These are phyloP conservation scores for Pardosa pseudoannulata DNA, from an alignment of 2,888 invertebrate genomes.

Conservation along the genomic window DNA sequence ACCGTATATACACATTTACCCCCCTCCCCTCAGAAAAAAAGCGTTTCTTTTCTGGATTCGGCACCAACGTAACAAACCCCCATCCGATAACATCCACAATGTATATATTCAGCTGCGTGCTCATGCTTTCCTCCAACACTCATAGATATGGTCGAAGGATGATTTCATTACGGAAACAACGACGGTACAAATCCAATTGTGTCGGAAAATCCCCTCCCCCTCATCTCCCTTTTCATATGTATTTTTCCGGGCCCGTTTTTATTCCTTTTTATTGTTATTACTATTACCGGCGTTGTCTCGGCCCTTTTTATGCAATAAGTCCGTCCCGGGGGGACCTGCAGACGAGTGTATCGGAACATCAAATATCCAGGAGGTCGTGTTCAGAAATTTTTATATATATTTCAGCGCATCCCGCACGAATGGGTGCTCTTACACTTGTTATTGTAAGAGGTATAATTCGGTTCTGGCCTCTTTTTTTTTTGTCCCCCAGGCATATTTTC, in stretches of 20 bases:
- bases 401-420: neutral
- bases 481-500: slow-evolving; percentile 12
- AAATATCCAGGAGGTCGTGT: slow-evolving; percentile 64
- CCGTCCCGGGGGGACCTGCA: slow-evolving; percentile 24
- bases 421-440: neutral
- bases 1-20: too few species aligned
- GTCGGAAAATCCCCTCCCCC: slow-evolving; percentile 3
- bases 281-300: slow-evolving; percentile 66
- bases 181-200: too few species aligned
- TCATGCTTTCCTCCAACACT: slow-evolving; percentile 40
- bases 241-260: slow-evolving; percentile 54
- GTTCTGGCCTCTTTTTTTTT: neutral
- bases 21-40: neutral
- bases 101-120: slow-evolving; percentile 31
- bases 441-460: slow-evolving; percentile 2
- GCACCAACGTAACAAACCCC: neutral
- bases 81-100: neutral
- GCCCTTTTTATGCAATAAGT: slow-evolving; percentile 66
- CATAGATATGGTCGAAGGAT: slow-evolving; percentile 40
- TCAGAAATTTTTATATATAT: slow-evolving; percentile 70
- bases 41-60: neutral
- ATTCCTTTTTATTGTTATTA: slow-evolving; percentile 69
- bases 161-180: slow-evolving; percentile 65
- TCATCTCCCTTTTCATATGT: slow-evolving; percentile 70
- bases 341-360: slow-evolving; percentile 61